Conservation (phyloP, 64 coral and sea anemone species). For the Pocillopora damicornis region DNA sequence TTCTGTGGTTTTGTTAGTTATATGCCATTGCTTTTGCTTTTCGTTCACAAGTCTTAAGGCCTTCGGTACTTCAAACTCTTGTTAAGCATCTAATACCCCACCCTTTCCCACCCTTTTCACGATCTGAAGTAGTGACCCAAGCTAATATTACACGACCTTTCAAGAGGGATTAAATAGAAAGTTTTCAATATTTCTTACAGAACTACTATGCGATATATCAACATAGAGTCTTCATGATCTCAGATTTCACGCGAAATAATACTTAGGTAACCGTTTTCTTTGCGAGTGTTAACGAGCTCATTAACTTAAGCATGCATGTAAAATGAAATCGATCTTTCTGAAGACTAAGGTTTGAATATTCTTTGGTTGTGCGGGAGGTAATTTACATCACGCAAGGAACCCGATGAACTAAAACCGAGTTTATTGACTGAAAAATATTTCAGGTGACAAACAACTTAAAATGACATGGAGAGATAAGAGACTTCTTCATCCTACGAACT, state of each 20-base stretch:
- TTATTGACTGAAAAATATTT: too few species aligned
- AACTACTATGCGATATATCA: slow-evolving; percentile 16
- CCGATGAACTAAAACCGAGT: too few species aligned
- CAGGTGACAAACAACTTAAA: too few species aligned
- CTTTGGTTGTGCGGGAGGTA: too few species aligned
- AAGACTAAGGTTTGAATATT: too few species aligned
- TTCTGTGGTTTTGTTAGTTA: background rate
- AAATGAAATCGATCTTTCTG: too few species aligned
- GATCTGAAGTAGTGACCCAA: background rate
- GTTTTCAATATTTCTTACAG: slow-evolving; percentile 22
- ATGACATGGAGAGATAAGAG: too few species aligned
- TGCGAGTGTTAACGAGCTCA: too few species aligned
- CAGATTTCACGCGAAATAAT: background rate
- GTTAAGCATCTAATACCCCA: background rate
- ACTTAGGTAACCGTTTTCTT: too few species aligned
- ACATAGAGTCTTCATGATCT: background rate
- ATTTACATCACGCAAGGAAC: too few species aligned
- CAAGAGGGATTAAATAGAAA: background rate
- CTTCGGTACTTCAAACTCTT: background rate
- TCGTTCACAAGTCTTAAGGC: background rate
- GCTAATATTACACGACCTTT: slow-evolving; percentile 7
- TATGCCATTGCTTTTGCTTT: background rate
- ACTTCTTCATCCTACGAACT: too few species aligned
- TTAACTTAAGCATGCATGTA: too few species aligned
- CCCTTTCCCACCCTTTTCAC: background rate